Percentiles rank a stretch among this genome's conserved stretches.
Evolutionary conservation across 2,888 invertebrate genomes (phyloP).

Genomic region (Agonopterix arenella): DNA sequence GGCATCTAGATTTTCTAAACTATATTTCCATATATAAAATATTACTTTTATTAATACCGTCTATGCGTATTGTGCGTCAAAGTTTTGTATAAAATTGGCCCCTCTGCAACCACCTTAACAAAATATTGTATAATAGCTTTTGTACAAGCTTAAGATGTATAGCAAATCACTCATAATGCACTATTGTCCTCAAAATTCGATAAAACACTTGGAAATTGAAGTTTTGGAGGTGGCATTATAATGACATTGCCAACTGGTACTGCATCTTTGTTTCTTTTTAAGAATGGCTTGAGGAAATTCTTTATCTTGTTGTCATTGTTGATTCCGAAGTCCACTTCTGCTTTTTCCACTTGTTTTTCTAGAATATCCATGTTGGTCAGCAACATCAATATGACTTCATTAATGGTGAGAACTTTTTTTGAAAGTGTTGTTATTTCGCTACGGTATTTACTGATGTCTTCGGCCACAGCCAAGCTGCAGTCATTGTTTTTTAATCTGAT

Average conservation of each 20-base stretch:
- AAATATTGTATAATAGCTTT: no score
- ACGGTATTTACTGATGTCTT: constrained; percentile 71
- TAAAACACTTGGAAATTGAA: constrained; percentile 44
- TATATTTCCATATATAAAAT: no score
- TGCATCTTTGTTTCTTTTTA: constrained; percentile 50
- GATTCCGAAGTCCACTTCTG: constrained; percentile 77
- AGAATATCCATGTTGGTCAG: constrained; percentile 68
- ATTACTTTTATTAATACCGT: no score
- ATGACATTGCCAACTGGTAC: constrained; percentile 12
- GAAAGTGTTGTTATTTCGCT: constrained; percentile 71
- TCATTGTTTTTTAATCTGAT: constrained; percentile 68
- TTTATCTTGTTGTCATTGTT: constrained; percentile 75
- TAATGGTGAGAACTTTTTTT: constrained; percentile 72
- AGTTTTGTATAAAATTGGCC: no score
- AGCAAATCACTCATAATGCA: constrained; percentile 1
- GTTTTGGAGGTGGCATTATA: constrained; percentile 17
- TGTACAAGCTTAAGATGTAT: no score
- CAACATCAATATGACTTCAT: constrained; percentile 70
- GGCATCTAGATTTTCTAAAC: no score
- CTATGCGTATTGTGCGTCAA: no score
- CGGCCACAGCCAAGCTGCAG: constrained; percentile 60
- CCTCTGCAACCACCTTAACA: no score
- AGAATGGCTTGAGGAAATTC: constrained; percentile 78
- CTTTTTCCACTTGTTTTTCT: constrained; percentile 77
- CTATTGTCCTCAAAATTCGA: constrained; percentile 42